Evolutionary conservation across 2,888 invertebrate species (phyloP), one percentile per base, ranked within the genome.

Genomic region (Eueremaeus valkanovi): DNA sequence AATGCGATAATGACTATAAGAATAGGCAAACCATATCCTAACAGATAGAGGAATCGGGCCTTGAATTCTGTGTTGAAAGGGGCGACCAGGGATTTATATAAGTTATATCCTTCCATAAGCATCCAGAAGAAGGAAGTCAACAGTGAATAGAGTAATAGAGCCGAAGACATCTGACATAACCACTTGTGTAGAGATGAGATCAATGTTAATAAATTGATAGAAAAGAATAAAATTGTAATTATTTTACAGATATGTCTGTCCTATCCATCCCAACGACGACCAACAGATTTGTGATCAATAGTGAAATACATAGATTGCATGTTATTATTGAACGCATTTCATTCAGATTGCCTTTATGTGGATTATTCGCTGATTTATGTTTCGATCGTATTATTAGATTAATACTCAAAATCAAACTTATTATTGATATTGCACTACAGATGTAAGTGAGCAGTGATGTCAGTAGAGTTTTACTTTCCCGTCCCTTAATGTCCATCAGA

Each of bases 401-500:
- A 13, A 78, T 74, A 6, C 77, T 78, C 0, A 78, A 13, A 6
- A 74, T 33, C 36, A 78, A 24, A 18, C 72, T 36, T 5, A 78
- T 11, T 1, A 75, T 49, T 0, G 78, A 78, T 16, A 78, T 13
- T 21, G 61, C n/a, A 21, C 74, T 73, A 36, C 58, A 76, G 13
- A 77, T 27, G 3, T 74, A 21, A 13, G 77, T 74, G 13, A 78
- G 3, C 9, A 74, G 0, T 8, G 45, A 74, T 51, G 72, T 75
- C 0, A 24, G 16, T 1, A 42, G 8, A 5, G 51, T 40, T 1
- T 58, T 40, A 2, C 9, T 6, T 21, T 75, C 58, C 11, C 78
- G 18, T 1, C 76, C 78, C 1, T 66, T 21, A 31, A 79, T 76
- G 70, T 80, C 79, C 80, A 80, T 79, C 9, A 80, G 66, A 18